Conservation (phyloP, 2,797 vertebrate species). For the Pseudochaenichthys georgianus region DNA sequence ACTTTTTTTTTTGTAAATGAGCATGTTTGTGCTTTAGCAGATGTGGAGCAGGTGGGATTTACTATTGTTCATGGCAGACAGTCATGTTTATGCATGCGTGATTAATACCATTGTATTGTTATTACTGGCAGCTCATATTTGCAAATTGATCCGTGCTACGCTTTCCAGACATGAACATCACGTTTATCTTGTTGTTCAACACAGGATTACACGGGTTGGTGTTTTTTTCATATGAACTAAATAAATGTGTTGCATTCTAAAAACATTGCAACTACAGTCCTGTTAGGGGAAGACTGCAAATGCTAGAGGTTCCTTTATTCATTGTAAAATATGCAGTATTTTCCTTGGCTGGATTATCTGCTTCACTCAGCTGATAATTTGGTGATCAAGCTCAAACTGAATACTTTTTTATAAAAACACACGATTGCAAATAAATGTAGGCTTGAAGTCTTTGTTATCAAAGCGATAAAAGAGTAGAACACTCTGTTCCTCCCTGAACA, state of each 20-base stretch:
- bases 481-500: too few species aligned
- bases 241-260: not conserved
- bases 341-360: not conserved
- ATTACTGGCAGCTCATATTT: not conserved
- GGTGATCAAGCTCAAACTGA: too few species aligned
- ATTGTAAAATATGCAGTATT: not conserved
- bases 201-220: not conserved
- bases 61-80: not conserved
- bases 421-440: too few species aligned
- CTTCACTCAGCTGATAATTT: not conserved
- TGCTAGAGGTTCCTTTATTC: not conserved
- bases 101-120: not conserved
- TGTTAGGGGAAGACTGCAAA: not conserved
- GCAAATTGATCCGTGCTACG: not conserved
- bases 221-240: not conserved
- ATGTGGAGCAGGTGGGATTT: slow-evolving; percentile 4
- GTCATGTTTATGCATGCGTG: not conserved
- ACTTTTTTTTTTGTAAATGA: slow-evolving; percentile 2
- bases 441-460: too few species aligned
- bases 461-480: too few species aligned
- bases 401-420: too few species aligned
- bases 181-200: not conserved
- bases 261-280: not conserved
- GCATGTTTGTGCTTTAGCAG: not conserved
- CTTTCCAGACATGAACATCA: not conserved